Conservation (phyloP, 2,797 vertebrate species). For the Luscinia megarhynchos region DNA sequence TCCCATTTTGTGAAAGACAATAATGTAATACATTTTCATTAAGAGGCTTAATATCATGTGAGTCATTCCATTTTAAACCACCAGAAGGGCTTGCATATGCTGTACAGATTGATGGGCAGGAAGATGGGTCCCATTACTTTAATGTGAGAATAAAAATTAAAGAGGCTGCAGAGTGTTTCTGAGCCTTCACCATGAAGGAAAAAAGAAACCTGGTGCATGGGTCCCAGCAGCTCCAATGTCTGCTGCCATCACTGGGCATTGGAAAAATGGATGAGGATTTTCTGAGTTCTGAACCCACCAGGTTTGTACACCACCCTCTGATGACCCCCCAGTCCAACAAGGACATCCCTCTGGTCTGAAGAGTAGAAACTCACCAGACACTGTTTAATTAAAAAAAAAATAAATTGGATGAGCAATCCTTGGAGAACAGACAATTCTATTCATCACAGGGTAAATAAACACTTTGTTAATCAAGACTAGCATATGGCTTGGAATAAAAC, state of each 20-base stretch:
- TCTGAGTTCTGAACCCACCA: neutral
- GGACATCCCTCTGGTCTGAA: neutral
- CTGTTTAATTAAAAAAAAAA: neutral
- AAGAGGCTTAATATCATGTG: constrained; percentile 41
- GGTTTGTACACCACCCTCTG: neutral
- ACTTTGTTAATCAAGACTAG: neutral
- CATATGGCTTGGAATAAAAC: neutral
- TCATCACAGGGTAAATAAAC: neutral
- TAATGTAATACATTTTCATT: constrained; percentile 59
- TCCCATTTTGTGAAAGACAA: constrained; percentile 39
- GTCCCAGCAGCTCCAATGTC: neutral
- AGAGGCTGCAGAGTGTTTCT: neutral
- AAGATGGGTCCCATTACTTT: constrained; percentile 44
- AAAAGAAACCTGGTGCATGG: neutral
- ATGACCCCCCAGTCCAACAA: neutral
- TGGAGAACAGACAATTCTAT: neutral
- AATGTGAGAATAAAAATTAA: constrained; percentile 40
- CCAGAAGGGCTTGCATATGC: constrained; percentile 48
- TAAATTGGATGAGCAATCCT: neutral
- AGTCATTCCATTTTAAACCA: constrained; percentile 57
- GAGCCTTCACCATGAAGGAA: neutral
- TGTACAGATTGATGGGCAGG: constrained; percentile 51
- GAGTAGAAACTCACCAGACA: neutral
- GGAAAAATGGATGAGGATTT: neutral
- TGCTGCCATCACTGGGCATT: neutral